These are phyloP conservation scores for Brenthis daphne DNA, from an alignment of 2,888 invertebrate species.

Conservation along the genomic window DNA sequence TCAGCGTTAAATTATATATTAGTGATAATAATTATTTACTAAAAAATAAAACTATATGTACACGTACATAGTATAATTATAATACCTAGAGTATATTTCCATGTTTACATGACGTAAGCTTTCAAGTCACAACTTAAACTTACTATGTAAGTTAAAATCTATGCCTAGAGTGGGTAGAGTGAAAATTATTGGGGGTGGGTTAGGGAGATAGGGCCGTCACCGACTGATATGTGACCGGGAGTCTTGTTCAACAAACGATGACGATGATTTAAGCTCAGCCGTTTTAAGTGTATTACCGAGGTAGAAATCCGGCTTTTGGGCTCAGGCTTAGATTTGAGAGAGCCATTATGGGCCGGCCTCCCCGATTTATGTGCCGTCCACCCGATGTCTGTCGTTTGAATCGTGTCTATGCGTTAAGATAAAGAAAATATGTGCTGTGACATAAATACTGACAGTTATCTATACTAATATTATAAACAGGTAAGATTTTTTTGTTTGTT, in stretches of 20 bases:
- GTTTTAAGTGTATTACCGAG: slow-evolving; percentile 82
- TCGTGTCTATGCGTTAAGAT: slow-evolving; percentile 39
- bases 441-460: background rate
- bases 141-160: slow-evolving; percentile 69
- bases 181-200: slow-evolving; percentile 65
- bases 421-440: slow-evolving; percentile 31
- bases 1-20: no score
- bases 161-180: slow-evolving; percentile 69
- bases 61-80: background rate
- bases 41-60: background rate
- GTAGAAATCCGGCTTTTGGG: slow-evolving; percentile 78
- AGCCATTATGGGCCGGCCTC: slow-evolving; percentile 66
- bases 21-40: no score
- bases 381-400: slow-evolving; percentile 41
- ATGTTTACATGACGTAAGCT: slow-evolving; percentile 34
- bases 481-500: no score
- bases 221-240: slow-evolving; percentile 81
- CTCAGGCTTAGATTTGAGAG: slow-evolving; percentile 77
- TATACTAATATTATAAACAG: background rate
- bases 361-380: slow-evolving; percentile 72
- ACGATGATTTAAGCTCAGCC: slow-evolving; percentile 81
- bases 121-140: slow-evolving; percentile 60
- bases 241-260: slow-evolving; percentile 83
- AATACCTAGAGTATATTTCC: background rate
- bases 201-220: slow-evolving; percentile 56